Conservation (phyloP, 1,140 invertebrate genomes). For the Sycophila sp. region DNA sequence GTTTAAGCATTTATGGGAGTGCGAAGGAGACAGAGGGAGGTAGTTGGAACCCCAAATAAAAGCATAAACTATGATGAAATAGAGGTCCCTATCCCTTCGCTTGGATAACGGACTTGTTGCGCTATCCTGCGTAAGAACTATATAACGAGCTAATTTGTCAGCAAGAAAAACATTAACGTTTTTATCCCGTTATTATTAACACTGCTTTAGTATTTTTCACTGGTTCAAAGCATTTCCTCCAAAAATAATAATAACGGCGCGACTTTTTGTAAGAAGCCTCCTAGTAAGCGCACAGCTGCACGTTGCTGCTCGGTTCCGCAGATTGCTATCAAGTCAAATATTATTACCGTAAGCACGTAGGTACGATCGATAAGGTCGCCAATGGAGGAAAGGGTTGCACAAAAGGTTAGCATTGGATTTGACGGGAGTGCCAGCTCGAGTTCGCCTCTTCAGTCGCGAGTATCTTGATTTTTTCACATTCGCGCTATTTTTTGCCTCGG, state of each 20-base stretch:
- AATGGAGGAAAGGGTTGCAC: background rate
- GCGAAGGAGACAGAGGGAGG: slow-evolving; percentile 24
- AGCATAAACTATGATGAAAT: slow-evolving; percentile 54
- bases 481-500: too few species aligned
- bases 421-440: background rate
- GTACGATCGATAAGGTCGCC: slow-evolving; percentile 15
- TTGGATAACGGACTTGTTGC: slow-evolving; percentile 42
- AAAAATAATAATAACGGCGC: too few species aligned
- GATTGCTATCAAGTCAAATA: slow-evolving; percentile 27
- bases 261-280: too few species aligned
- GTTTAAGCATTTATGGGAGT: slow-evolving; percentile 50
- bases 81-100: slow-evolving; percentile 44
- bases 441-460: background rate
- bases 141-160: slow-evolving; percentile 30
- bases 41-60: slow-evolving; percentile 54
- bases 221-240: too few species aligned
- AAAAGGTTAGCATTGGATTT: background rate
- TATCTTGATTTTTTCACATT: slow-evolving; percentile 28
- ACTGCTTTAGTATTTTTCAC: too few species aligned
- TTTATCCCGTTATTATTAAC: too few species aligned
- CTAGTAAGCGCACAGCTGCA: slow-evolving; percentile 25
- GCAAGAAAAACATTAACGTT: too few species aligned
- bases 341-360: slow-evolving; percentile 1
- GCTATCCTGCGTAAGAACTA: slow-evolving; percentile 23
- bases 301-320: background rate